Evolutionary conservation across 2,113 vertebrate genomes (phyloP), one percentile per base, ranked within the genome.

Genomic region (Hypanus sabinus): DNA sequence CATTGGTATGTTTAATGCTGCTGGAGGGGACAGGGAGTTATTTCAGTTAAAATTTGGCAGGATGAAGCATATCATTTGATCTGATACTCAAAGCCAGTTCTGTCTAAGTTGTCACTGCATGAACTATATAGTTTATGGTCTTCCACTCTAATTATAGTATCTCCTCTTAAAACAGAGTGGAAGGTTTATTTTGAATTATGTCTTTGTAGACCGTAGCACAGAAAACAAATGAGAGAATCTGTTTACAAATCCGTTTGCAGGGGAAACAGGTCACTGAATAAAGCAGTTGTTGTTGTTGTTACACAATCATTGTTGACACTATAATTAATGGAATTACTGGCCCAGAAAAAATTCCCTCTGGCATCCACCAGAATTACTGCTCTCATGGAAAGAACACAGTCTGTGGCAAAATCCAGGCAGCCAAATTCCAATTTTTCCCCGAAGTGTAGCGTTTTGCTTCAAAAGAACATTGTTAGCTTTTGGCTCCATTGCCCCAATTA

Each of bases 401-500:
- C 2, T 14, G 16, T 5, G 18, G 11, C 14, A 68, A 33, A 33
- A 33, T 33, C 16, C 8, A n/a, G 85, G 30, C 12, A 90, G 60
- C 85, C 30, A 90, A 65, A n/a, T 20, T 62, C 24, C 38, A 85
- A 2, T 30, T 6, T n/a, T 16, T 62, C n/a, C 27, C 30, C 30
- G 60, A 62, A 87, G 55, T 62, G 60, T n/a, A 65, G 62, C 12
- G 33, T 88, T n/a, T n/a, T 65, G 30, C 57, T 65, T 62, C 60
- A 14, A 8, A 6, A 6, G 60, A 33, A 90, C 85, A 22, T 65
- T 33, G 14, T 68, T 33, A 33, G 12, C 30, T 62, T 65, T 12
- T 88, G 57, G 85, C 85, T 90, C 85, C 16, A 8, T 60, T n/a
- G 12, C 22, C 30, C 60, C 60, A 90, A 90, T 90, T 90, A 90